Base-by-base conservation (phyloP, 23 tunicate species). In the Trididemnum nubilum region DNA sequence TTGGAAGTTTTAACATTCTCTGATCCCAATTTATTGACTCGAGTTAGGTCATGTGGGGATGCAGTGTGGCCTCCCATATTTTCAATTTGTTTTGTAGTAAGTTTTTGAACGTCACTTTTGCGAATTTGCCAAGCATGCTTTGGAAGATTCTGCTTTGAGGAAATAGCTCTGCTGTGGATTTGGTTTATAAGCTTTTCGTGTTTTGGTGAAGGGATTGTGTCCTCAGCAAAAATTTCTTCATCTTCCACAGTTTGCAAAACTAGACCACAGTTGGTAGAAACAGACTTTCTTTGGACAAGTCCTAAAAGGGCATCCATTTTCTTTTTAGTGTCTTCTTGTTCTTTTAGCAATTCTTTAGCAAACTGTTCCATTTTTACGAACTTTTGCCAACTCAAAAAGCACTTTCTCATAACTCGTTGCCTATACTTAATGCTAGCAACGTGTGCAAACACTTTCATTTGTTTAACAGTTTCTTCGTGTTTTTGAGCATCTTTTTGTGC, bases 61-160 rank as follows among this genome's bases (percentile, higher is more conserved):
- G 2, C 23, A 2, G 18, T 29, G 65, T 33, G 39, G 9, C 36
- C 81, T 4, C 37, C 7, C 39, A 77, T 57, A 67, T 77, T 77
- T 77, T 77, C 67, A 52, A 88, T 88, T 54, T 88, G 60, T 1
- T 66, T 51, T 30, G 66, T 51, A 18, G 80, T 74, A 32, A 88
- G 52, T 65, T 67, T 76, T 22, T 82, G 66, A 0, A 88, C 83
- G 38, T 88, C 93, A 21, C 50, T 69, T 80, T 50, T 82, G 19
- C 83, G 85, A 15, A 88, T 82, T 66, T 88, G 93, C 93, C 93
- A 88, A 12, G 93, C 93, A 28, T 77, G 87, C 39, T 82, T 88
- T 2, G 81, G 81, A 3, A 37, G 5, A n/a, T 19, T 77, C 4
- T 77, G 81, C 37, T 57, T 29, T 3, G 30, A 2, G 18, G n/a